Evolutionary conservation across 1,140 invertebrate genomes (phyloP).

Genomic region (Tetramorium alpestre): DNA sequence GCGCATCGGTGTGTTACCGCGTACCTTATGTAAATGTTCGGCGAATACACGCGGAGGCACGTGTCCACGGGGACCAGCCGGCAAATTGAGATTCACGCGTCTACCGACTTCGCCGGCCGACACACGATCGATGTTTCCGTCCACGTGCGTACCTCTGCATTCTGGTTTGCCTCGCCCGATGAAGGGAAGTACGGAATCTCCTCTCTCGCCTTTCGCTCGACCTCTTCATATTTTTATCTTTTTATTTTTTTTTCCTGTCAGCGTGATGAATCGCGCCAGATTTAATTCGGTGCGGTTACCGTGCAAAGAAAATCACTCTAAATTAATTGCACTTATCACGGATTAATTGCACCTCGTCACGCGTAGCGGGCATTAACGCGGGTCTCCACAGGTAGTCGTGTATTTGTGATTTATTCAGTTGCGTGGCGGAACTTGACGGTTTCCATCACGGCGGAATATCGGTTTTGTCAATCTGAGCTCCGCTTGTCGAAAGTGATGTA

Average conservation of each 20-base stretch:
- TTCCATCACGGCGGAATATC: constrained; percentile 34
- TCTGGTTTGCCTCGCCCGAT: constrained; percentile 16
- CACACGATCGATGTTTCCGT: constrained; percentile 69
- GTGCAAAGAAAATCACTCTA: constrained; percentile 42
- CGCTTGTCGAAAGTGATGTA: constrained; percentile 45
- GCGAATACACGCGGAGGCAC: constrained; percentile 34
- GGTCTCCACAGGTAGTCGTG: constrained; percentile 22
- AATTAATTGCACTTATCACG: constrained; percentile 56
- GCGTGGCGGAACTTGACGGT: constrained; percentile 40
- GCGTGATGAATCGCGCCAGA: constrained; percentile 34
- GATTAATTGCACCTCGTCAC: constrained; percentile 55
- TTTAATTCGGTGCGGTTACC: constrained; percentile 10
- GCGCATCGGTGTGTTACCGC: constrained; percentile 16
- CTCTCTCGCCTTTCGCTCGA: neutral
- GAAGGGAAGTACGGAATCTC: constrained; percentile 1
- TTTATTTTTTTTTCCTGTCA: neutral
- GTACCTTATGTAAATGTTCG: constrained; percentile 67
- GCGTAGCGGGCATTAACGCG: constrained; percentile 43
- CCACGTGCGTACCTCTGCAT: constrained; percentile 23
- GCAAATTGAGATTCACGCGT: constrained; percentile 74
- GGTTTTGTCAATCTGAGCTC: constrained; percentile 22
- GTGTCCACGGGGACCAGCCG: constrained; percentile 61
- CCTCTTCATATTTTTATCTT: constrained; percentile 9
- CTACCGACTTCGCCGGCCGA: constrained; percentile 62
- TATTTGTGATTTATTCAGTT: constrained; percentile 53